Conservation (phyloP, 2,888 invertebrate species). For the Anagyrus pseudococci region DNA sequence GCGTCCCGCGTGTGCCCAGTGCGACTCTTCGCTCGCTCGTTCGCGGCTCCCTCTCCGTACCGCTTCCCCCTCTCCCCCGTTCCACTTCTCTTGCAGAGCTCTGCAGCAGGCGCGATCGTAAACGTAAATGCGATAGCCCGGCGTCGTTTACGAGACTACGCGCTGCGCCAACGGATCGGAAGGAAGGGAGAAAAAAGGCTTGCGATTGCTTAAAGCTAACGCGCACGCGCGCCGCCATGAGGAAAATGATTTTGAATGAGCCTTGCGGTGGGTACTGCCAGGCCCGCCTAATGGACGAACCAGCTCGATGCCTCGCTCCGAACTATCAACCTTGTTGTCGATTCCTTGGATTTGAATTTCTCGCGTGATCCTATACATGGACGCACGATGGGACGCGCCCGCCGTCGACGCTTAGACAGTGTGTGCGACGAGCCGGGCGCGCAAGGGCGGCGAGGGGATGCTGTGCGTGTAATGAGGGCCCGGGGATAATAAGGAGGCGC, state of each 20-base stretch:
- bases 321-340: not conserved
- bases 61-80: not conserved
- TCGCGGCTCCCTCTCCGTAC: not conserved
- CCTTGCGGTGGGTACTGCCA: not conserved
- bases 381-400: no score
- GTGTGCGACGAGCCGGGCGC: no score
- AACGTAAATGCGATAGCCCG: conserved; percentile 19
- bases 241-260: conserved; percentile 21
- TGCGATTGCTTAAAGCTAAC: not conserved
- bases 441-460: not conserved
- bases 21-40: not conserved
- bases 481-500: not conserved
- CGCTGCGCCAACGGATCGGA: not conserved
- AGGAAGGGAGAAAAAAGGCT: conserved; percentile 7
- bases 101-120: conserved; percentile 11
- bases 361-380: not conserved
- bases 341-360: not conserved
- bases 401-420: no score
- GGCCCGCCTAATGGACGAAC: no score
- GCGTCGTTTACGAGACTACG: conserved; percentile 3
- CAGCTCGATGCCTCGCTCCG: no score
- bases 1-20: not conserved
- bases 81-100: not conserved
- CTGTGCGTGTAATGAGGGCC: not conserved
- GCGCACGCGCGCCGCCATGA: not conserved